Evolutionary conservation across 2,113 vertebrate genomes (phyloP).

Genomic region (Chaetorhynchus papuensis): DNA sequence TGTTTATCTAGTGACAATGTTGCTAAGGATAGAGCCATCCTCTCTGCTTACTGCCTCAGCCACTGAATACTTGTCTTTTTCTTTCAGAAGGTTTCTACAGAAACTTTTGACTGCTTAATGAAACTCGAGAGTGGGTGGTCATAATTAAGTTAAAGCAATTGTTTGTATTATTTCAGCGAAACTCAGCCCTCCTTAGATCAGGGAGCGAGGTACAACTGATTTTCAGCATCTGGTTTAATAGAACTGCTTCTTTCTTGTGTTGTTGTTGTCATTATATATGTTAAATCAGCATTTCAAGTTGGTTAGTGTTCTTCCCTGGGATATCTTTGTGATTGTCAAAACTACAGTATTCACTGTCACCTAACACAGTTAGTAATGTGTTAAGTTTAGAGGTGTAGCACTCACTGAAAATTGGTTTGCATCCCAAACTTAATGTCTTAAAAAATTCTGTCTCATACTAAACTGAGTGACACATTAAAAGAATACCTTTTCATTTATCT

Average conservation of each 20-base stretch:
- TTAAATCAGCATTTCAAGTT: not conserved
- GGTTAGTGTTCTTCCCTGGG: not conserved
- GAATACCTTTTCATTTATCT: not conserved
- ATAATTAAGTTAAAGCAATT: not conserved
- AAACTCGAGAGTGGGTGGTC: not conserved
- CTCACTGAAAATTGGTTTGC: not conserved
- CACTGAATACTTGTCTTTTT: not conserved
- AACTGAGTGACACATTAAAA: not conserved
- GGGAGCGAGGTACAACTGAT: not conserved
- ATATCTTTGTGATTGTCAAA: not conserved
- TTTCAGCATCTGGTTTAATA: not conserved
- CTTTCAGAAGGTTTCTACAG: not conserved
- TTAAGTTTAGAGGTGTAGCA: not conserved
- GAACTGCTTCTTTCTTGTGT: not conserved
- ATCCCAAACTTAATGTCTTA: not conserved
- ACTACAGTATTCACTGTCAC: not conserved
- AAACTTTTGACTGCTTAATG: not conserved
- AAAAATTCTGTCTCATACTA: constrained; percentile 26
- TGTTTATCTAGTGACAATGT: not conserved
- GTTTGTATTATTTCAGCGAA: not conserved
- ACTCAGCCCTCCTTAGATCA: not conserved
- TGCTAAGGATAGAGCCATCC: not conserved
- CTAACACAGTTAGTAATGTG: not conserved
- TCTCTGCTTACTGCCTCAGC: not conserved
- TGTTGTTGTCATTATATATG: not conserved